These are phyloP conservation scores for Podocnemis expansa DNA, from an alignment of 2,113 vertebrate species.

Conservation along the genomic window DNA sequence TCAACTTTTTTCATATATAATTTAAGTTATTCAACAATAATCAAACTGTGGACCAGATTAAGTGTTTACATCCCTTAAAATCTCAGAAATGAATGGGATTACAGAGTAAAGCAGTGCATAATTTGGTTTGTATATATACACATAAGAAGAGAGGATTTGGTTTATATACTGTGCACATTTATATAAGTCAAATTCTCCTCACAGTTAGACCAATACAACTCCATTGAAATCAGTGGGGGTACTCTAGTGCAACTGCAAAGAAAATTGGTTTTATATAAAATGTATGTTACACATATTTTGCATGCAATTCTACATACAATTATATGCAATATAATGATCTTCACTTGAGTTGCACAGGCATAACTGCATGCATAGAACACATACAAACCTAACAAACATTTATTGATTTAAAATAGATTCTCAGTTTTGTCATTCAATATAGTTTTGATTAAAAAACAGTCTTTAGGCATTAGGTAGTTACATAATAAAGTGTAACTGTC, in stretches of 20 bases:
- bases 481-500: background rate
- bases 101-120: background rate
- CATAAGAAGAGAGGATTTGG: background rate
- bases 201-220: background rate
- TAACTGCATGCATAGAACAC: background rate
- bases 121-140: background rate
- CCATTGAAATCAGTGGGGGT: background rate
- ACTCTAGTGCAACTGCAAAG: background rate
- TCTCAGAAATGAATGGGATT: background rate
- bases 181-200: background rate
- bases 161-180: background rate
- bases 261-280: background rate
- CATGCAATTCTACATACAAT: background rate
- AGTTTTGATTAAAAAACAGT: background rate
- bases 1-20: background rate
- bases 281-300: background rate
- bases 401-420: background rate
- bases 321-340: background rate
- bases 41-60: background rate
- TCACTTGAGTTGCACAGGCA: background rate
- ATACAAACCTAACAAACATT: background rate
- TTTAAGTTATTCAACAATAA: background rate
- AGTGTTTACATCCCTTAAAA: background rate
- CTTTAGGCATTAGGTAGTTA: background rate
- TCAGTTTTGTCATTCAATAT: background rate